phyloP scores from a whole-genome alignment of 2,797 vertebrate genomes.

The Antennarius maculatus region DNA sequence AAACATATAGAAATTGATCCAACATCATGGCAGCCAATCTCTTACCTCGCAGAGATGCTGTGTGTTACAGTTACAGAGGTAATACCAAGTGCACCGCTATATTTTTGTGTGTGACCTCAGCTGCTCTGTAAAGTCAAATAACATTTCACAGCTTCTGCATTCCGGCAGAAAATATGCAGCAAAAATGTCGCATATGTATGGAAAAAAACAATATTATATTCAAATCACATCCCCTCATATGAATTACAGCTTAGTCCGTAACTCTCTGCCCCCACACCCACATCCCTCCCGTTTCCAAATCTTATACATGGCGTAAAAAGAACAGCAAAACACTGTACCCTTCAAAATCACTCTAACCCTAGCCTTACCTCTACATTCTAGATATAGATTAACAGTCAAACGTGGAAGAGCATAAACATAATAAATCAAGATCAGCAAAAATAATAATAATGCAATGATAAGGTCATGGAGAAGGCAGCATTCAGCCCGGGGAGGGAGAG shows the following conservation, averaged over 20 bases:
- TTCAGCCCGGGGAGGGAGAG: constrained; percentile 57
- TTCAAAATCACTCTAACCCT: constrained; percentile 53
- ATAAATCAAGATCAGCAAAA: constrained; percentile 79
- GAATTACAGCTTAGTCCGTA: constrained; percentile 43
- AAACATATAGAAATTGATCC: constrained; percentile 66
- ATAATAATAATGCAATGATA: constrained; percentile 77
- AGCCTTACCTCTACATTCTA: constrained; percentile 41
- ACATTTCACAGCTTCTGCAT: constrained; percentile 12
- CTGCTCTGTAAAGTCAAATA: constrained; percentile 39
- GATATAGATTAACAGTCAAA: constrained; percentile 63
- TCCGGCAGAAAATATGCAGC: constrained; percentile 24
- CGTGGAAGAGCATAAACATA: constrained; percentile 71
- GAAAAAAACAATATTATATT: constrained; percentile 49
- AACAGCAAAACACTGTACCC: constrained; percentile 44
- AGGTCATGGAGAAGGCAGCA: constrained; percentile 71
- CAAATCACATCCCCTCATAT: constrained; percentile 31
- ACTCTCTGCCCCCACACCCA: constrained; percentile 21
- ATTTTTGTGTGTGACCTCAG: constrained; percentile 54
- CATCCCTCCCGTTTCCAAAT: constrained; percentile 10
- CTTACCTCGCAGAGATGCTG: constrained; percentile 36
- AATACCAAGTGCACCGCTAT: constrained; percentile 10
- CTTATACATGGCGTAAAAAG: constrained; percentile 22
- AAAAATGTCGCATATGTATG: constrained; percentile 15
- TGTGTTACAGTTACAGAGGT: constrained; percentile 35
- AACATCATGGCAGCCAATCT: constrained; percentile 54